phyloP scores from a whole-genome alignment of 2,888 invertebrate species.

The Deilephila elpenor region DNA sequence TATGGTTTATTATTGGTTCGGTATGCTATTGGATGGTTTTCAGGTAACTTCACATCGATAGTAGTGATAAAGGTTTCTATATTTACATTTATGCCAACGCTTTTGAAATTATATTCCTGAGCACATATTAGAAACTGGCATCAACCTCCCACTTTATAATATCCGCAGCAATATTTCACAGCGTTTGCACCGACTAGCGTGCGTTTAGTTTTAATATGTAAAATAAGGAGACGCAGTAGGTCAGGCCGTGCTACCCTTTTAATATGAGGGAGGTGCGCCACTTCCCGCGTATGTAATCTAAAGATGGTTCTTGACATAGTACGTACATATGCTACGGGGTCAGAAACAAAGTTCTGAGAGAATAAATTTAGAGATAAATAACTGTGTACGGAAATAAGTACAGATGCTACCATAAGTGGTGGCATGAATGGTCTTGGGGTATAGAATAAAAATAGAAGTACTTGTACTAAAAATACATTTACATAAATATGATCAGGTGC shows the following conservation, averaged over 20 bases:
- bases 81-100: no score
- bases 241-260: neutral
- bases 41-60: no score
- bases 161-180: neutral
- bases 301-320: slow-evolving; percentile 2
- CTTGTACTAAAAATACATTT: no score
- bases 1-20: no score
- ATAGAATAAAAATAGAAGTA: no score
- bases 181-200: neutral
- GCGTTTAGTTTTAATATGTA: slow-evolving; percentile 8
- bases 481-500: no score
- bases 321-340: neutral
- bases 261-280: slow-evolving; percentile 16
- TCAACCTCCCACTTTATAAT: neutral
- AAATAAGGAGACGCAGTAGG: slow-evolving; percentile 21
- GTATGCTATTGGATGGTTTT: no score
- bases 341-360: neutral
- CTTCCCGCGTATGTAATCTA: neutral
- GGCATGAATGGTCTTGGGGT: no score
- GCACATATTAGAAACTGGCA: no score
- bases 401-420: no score
- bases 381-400: neutral
- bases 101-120: no score
- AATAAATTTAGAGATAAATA: neutral
- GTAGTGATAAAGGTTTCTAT: no score